Evolutionary conservation across 2,888 invertebrate species (phyloP).

Genomic region (Marronus borbonicus): DNA sequence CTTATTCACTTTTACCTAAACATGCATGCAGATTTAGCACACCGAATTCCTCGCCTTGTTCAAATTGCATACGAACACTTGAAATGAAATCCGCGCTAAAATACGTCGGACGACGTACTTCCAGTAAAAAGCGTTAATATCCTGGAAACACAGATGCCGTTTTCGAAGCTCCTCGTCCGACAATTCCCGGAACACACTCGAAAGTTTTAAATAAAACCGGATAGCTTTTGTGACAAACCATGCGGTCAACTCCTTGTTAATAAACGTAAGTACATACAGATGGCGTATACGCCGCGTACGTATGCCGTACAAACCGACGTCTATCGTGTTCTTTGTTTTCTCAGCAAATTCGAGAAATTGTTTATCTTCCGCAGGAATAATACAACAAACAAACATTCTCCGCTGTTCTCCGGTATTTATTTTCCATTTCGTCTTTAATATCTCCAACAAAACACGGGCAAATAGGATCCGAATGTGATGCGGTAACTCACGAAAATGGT

Average conservation of each 20-base stretch:
- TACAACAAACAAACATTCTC: slow-evolving; percentile 38
- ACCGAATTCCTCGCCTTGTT: too few species aligned
- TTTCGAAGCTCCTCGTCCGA: slow-evolving; percentile 11
- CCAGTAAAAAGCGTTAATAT: neutral
- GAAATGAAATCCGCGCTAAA: too few species aligned
- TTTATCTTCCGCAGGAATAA: slow-evolving; percentile 40
- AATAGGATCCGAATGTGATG: neutral
- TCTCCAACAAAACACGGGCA: slow-evolving; percentile 10
- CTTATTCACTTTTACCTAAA: too few species aligned
- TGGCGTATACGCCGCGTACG: slow-evolving; percentile 5
- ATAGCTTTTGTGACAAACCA: slow-evolving; percentile 14
- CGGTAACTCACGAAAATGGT: too few species aligned
- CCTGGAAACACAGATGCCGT: neutral
- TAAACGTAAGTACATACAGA: slow-evolving; percentile 39
- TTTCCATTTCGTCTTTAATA: slow-evolving; percentile 47
- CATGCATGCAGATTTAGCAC: too few species aligned
- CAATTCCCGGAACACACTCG: slow-evolving; percentile 12
- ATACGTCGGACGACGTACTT: too few species aligned
- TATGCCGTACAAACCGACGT: slow-evolving; percentile 10
- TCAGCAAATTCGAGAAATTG: slow-evolving; percentile 41
- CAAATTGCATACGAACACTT: too few species aligned
- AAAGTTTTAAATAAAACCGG: slow-evolving; percentile 21
- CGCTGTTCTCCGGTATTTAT: slow-evolving; percentile 23
- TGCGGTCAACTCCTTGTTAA: slow-evolving; percentile 35
- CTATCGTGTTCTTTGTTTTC: slow-evolving; percentile 32